Evolutionary conservation across 1,140 invertebrate genomes (phyloP), one percentile per base, ranked within the genome.

Genomic region (Lasaia peninsularis): DNA sequence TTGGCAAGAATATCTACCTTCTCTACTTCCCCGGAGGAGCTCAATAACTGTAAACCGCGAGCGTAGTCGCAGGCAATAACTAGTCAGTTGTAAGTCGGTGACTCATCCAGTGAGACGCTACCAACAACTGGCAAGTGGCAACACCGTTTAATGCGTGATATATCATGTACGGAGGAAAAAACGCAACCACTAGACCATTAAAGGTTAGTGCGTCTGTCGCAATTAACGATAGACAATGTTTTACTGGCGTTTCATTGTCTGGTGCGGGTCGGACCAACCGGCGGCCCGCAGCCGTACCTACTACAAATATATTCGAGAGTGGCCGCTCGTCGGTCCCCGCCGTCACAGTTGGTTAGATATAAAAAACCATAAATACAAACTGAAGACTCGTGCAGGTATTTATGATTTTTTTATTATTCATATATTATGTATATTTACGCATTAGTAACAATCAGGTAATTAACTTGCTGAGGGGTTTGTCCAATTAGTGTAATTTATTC

Each of bases 161-260:
- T 44, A 44, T 44, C 40, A 44, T 44, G 40, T 44, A 44, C 11
- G 40, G 16, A 20, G 16, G 18, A 48, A 48, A 48, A 48, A 48
- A 48, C 9, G 14, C 7, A 18, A 20, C 40, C 40, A 48, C 40
- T 20, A 48, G 40, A 48, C 40, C 40, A 48, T 48, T 48, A 48
- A 48, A 48, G 40, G 40, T 48, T 48, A 48, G 40, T 48, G 20
- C 40, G 40, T 48, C 40, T 48, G 20, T 48, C 40, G 40, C 40
- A 48, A 48, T 48, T 48, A 48, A 48, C 40, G 18, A 48, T 48
- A 48, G 40, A 20, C 40, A 48, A 48, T 48, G 40, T 48, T 48
- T 48, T 48, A 48, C 20, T 48, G 20, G 40, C 40, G 40, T 16
- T 44, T 44, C 40, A 44, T 44, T 44, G 40, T 44, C 40, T 44